Percentiles rank a stretch among this genome's conserved stretches.
Evolutionary conservation across 2,797 vertebrate species (phyloP).

Genomic region (Lagorchestes hirsutus): DNA sequence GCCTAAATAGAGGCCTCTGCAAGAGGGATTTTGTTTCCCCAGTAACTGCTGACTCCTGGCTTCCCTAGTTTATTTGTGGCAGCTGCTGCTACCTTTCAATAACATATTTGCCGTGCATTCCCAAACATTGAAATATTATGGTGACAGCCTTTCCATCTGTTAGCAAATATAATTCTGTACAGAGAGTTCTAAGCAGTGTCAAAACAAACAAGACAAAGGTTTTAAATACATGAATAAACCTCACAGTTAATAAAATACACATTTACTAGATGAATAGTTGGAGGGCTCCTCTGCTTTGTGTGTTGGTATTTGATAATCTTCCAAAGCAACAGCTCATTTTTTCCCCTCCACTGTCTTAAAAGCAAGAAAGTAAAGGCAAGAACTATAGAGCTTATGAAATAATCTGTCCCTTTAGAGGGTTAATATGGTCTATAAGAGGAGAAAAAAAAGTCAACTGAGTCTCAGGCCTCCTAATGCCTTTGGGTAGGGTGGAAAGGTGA

Average conservation of each 20-base stretch:
- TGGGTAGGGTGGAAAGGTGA: conserved; percentile 25
- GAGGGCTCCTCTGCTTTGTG: conserved; percentile 48
- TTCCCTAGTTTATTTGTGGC: neutral
- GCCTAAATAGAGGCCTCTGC: neutral
- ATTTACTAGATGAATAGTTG: conserved; percentile 44
- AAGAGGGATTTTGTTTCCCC: neutral
- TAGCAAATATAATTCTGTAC: conserved; percentile 28
- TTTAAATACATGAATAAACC: conserved; percentile 1
- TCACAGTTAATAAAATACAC: conserved; percentile 50
- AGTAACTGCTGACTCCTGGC: neutral
- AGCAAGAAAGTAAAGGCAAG: conserved; percentile 33
- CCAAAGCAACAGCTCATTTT: neutral
- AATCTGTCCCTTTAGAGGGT: conserved; percentile 27
- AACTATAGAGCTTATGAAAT: conserved; percentile 17
- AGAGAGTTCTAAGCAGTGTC: conserved; percentile 23
- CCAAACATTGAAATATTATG: neutral
- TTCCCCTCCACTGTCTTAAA: conserved; percentile 44
- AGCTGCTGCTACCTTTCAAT: neutral
- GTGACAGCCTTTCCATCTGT: conserved; percentile 9
- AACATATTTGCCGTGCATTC: neutral
- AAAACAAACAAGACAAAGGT: conserved; percentile 39
- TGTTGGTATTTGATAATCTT: conserved; percentile 30
- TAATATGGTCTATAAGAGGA: conserved; percentile 40
- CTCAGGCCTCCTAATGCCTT: neutral
- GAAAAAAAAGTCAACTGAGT: conserved; percentile 1